Conservation (phyloP, 1,140 invertebrate genomes). For the Armadillidium nasatum region DNA sequence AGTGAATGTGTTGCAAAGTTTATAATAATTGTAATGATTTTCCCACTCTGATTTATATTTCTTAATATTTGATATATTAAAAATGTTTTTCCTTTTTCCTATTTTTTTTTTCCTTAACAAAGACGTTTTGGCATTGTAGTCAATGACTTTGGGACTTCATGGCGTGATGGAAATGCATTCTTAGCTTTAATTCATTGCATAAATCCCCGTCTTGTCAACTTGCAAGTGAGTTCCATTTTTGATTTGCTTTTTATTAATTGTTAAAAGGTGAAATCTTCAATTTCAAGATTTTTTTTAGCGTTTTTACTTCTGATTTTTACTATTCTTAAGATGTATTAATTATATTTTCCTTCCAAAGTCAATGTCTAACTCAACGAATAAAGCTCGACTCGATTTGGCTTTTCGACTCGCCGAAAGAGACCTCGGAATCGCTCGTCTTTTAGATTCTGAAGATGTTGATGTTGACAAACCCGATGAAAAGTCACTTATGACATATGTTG, state of each 20-base stretch:
- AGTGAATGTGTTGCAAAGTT: too few species aligned
- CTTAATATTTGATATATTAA: neutral
- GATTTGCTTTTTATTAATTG: too few species aligned
- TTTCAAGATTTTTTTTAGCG: too few species aligned
- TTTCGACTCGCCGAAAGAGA: constrained; percentile 89
- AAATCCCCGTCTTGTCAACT: constrained; percentile 84
- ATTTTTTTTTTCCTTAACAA: constrained; percentile 41
- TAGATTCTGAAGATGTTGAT: constrained; percentile 96
- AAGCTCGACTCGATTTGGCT: constrained; percentile 80
- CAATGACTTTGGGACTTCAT: constrained; percentile 91
- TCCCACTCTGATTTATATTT: too few species aligned
- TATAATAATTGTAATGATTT: too few species aligned
- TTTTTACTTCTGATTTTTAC: neutral
- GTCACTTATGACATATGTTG: constrained; percentile 99
- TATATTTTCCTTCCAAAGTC: constrained; percentile 52
- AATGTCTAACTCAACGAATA: constrained; percentile 70
- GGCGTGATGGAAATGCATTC: constrained; percentile 95
- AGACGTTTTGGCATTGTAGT: constrained; percentile 83
- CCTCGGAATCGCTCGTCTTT: constrained; percentile 82
- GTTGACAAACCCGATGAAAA: constrained; percentile 95
- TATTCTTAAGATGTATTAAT: neutral
- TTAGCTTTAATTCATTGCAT: constrained; percentile 93
- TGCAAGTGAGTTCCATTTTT: constrained; percentile 48
- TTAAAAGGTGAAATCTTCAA: too few species aligned
- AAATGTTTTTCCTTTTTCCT: neutral